Base-by-base conservation (phyloP, 2,797 vertebrate genomes). In the Epinephelus awoara region DNA sequence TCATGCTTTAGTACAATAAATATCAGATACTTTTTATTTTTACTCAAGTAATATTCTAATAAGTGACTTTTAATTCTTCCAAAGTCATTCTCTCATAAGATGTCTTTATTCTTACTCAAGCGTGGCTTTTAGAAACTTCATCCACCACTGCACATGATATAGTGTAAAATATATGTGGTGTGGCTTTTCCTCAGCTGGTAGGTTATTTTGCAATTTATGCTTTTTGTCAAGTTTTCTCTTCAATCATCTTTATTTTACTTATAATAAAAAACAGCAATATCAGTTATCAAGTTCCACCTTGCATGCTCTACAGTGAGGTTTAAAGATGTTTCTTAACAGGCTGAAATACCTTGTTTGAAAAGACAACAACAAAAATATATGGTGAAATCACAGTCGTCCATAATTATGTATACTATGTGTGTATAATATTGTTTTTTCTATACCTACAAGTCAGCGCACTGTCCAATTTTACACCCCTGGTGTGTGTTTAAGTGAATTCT, bases 401-500 rank as follows among this genome's bases (percentile, higher is more conserved):
- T 29, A 6, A 34, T 49, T 34, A 5, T 67, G 0, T 6, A 44
- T 40, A 40, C 19, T 7, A 40, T 65, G 4, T 50, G 12, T 40
- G 13, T 54, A 6, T 6, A 55, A 56, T 55, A 51, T 2, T 29
- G 3, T 17, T 71, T 56, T 13, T 8, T 23, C 3, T 27, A 2
- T 10, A 11, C 0, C 13, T 54, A 13, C 40, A 38, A 46, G 13
- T 38, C 12, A 51, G 42, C 18, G 18, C 5, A 19, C 8, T 44
- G 7, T 47, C 6, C 3, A 4, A 21, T 44, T 34, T 19, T 25
- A 44, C 47, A 64, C 21, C 21, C 1, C 3, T 2, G 1, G 7
- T 25, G 51, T 79, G n/a, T 79, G 25, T 57, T 47, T 42, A 8
- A 15, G 13, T 47, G 4, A 10, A 63, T 40, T 62, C 2, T 79